Conservation (phyloP, 2,797 vertebrate species). For the Smutsia gigantea region DNA sequence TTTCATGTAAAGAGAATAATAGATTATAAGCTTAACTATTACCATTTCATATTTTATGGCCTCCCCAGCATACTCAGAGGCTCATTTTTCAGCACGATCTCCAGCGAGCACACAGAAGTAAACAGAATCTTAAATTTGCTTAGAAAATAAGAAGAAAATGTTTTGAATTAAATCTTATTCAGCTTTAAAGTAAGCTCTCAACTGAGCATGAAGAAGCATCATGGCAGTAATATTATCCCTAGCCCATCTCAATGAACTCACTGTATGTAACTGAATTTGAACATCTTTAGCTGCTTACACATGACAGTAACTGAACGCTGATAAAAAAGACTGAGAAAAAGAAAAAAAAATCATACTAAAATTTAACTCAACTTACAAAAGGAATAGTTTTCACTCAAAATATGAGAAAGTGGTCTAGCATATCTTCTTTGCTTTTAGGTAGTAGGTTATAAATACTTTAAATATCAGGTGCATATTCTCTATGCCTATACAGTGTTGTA, state of each 20-base stretch:
- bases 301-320: not conserved
- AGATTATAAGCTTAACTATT: conserved; percentile 82
- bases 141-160: conserved; percentile 68
- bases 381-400: not conserved
- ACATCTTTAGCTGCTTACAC: not conserved
- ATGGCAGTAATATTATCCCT: not conserved
- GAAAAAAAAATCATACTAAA: not conserved
- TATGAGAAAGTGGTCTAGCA: not conserved
- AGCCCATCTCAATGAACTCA: not conserved
- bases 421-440: not conserved
- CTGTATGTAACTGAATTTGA: not conserved
- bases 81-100: conserved; percentile 74
- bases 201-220: not conserved
- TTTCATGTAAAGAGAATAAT: conserved; percentile 83
- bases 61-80: conserved; percentile 64
- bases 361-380: not conserved
- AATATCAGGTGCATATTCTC: not conserved
- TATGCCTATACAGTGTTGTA: not conserved
- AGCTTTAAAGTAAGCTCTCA: conserved; percentile 55
- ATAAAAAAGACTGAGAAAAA: not conserved
- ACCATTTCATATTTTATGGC: conserved; percentile 80
- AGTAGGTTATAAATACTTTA: not conserved
- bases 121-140: conserved; percentile 73
- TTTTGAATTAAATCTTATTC: conserved; percentile 72
- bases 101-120: conserved; percentile 77